Conservation (phyloP, 2,888 invertebrate species). For the Protodeltote pygarga region DNA sequence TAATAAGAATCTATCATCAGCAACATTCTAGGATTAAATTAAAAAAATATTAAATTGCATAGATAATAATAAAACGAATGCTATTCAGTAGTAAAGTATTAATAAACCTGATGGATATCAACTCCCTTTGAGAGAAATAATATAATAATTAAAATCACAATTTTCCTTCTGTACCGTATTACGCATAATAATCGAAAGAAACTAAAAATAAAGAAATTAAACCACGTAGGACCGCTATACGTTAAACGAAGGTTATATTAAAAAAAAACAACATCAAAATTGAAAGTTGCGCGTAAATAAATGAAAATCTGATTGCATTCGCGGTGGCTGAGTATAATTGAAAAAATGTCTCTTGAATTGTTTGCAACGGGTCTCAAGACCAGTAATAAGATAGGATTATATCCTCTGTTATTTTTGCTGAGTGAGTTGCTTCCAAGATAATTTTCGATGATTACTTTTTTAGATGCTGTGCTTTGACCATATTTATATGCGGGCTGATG, state of each 20-base stretch:
- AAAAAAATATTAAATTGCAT: too few species aligned
- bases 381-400: constrained; percentile 74
- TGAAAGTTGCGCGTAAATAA: constrained; percentile 65
- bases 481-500: constrained; percentile 27
- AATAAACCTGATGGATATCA: too few species aligned
- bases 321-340: constrained; percentile 75
- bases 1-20: too few species aligned
- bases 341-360: constrained; percentile 81
- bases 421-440: constrained; percentile 40
- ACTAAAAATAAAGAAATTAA: constrained; percentile 35
- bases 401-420: constrained; percentile 43
- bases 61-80: too few species aligned
- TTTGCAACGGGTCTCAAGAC: constrained; percentile 59
- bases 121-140: too few species aligned
- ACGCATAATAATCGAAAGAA: constrained; percentile 17
- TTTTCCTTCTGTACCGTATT: not conserved
- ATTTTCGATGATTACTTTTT: constrained; percentile 47
- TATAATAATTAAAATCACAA: too few species aligned
- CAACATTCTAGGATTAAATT: too few species aligned
- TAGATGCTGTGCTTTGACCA: constrained; percentile 15
- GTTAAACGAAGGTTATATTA: constrained; percentile 33
- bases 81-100: too few species aligned
- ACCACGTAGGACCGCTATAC: constrained; percentile 27
- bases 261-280: constrained; percentile 56
- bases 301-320: constrained; percentile 75